These are phyloP conservation scores for Megastigmus dorsalis DNA, from an alignment of 2,888 invertebrate genomes.

Conservation along the genomic window DNA sequence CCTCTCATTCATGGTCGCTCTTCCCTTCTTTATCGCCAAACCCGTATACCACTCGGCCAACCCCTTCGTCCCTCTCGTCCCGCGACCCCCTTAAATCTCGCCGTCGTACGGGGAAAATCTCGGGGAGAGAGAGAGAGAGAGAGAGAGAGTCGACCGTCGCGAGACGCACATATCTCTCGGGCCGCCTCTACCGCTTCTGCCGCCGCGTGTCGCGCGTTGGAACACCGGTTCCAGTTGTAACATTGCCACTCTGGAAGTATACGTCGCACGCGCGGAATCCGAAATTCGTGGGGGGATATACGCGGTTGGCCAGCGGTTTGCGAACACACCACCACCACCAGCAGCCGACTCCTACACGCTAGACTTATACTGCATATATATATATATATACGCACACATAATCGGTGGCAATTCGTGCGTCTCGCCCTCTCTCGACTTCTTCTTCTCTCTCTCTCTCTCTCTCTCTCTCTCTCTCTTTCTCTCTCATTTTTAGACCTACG, in stretches of 20 bases:
- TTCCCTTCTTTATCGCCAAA: not conserved
- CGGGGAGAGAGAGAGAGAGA: not conserved
- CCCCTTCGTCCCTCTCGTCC: not conserved
- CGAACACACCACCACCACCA: too few relatives aligned
- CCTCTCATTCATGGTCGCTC: not conserved
- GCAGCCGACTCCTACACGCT: too few relatives aligned
- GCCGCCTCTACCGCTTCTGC: too few relatives aligned
- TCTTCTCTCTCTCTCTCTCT: not conserved
- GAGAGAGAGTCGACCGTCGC: too few relatives aligned
- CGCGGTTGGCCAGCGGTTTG: too few relatives aligned
- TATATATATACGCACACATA: not conserved
- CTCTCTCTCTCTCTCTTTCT: not conserved
- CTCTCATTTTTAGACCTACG: not conserved
- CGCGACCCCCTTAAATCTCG: slow-evolving; percentile 24
- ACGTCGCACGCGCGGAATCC: slow-evolving; percentile 19
- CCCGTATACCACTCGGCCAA: too few relatives aligned
- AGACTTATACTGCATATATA: not conserved
- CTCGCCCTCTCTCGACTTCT: too few relatives aligned
- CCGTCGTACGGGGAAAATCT: slow-evolving; percentile 14
- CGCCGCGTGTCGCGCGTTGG: not conserved
- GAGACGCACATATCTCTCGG: not conserved
- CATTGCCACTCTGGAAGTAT: slow-evolving; percentile 14
- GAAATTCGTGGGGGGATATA: slow-evolving; percentile 11
- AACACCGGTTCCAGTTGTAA: not conserved
- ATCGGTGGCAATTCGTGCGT: slow-evolving; percentile 24